These are phyloP conservation scores for Amblyopsis hoosieri DNA, from an alignment of 2,797 vertebrate genomes.

Conservation along the genomic window DNA sequence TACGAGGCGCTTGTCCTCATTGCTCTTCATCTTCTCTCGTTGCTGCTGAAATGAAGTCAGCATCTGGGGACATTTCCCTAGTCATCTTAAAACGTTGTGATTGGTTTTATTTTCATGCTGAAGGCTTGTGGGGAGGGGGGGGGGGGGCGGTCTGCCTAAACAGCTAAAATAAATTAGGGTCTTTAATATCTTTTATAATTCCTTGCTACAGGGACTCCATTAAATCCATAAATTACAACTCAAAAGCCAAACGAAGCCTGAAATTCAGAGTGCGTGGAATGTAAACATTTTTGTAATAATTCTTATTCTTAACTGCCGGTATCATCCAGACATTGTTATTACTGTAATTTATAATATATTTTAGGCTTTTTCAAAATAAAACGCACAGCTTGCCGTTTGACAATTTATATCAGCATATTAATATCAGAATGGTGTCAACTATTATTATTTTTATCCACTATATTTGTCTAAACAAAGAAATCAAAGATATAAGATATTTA, in stretches of 20 bases:
- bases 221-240: not conserved
- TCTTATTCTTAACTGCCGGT: not conserved
- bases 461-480: no score
- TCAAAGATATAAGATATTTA: no score
- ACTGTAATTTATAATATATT: no score
- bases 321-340: no score
- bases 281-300: not conserved
- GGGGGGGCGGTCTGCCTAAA: not conserved
- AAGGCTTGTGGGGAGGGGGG: no score
- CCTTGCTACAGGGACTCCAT: not conserved
- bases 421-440: no score
- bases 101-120: not conserved
- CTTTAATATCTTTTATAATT: not conserved
- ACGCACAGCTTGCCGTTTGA: no score
- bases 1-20: constrained; percentile 4
- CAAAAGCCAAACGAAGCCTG: not conserved
- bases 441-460: no score
- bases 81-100: constrained; percentile 1
- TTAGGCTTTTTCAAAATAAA: no score
- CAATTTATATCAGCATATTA: no score
- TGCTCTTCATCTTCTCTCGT: not conserved
- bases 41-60: constrained; percentile 1
- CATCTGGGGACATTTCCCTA: constrained; percentile 2
- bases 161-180: not conserved
- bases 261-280: not conserved